phyloP scores from a whole-genome alignment of 1,140 invertebrate genomes.

The Papilio machaon region DNA sequence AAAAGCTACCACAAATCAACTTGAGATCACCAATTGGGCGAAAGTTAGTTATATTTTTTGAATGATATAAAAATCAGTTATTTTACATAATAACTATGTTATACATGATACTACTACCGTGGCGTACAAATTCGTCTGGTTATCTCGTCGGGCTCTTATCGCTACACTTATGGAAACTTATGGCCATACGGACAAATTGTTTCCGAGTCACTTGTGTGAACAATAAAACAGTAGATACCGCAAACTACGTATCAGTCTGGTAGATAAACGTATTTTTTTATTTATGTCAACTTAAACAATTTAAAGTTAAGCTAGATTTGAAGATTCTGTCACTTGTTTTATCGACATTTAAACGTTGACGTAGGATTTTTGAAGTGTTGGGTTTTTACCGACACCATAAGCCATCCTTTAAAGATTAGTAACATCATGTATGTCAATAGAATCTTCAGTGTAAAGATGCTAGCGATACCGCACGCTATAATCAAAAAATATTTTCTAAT shows the following conservation, averaged over 20 bases:
- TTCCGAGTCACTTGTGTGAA: slow-evolving; percentile 18
- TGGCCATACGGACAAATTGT: slow-evolving; percentile 46
- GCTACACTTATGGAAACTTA: slow-evolving; percentile 65
- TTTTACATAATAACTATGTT: neutral
- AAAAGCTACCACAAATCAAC: neutral
- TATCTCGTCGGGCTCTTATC: slow-evolving; percentile 60
- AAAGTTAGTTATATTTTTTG: neutral
- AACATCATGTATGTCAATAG: neutral
- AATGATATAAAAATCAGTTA: neutral
- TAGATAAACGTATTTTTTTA: neutral
- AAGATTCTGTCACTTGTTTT: neutral
- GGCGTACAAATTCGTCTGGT: slow-evolving; percentile 48
- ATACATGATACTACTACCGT: slow-evolving; percentile 12
- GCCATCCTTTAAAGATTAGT: neutral
- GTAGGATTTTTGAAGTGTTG: slow-evolving; percentile 4
- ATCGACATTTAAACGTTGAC: neutral
- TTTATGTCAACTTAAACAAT: slow-evolving; percentile 12
- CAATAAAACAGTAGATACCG: slow-evolving; percentile 31
- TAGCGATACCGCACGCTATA: too few species aligned
- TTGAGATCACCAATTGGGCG: neutral
- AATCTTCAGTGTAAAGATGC: neutral
- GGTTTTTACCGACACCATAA: neutral
- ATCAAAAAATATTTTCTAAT: too few species aligned
- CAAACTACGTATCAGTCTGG: slow-evolving; percentile 30
- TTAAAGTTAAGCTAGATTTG: slow-evolving; percentile 2